Conservation (phyloP, 2,888 invertebrate species). For the Torymus auratus region DNA sequence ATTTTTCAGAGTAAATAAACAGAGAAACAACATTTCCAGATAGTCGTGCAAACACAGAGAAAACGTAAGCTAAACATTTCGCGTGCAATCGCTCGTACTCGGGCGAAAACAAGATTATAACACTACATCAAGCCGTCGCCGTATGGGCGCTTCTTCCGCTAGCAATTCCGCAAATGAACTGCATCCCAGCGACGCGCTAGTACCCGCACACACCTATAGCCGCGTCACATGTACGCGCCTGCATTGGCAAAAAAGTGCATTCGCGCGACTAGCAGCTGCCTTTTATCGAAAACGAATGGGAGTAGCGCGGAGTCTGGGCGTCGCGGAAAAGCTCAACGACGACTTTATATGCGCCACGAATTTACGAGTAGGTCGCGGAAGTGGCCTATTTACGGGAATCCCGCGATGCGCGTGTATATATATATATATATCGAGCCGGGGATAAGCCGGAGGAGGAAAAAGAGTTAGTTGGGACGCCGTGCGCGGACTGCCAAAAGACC, state of each 20-base stretch:
- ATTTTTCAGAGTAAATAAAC: background rate
- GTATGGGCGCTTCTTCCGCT: conserved; percentile 21
- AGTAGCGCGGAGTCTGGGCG: no score
- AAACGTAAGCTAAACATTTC: background rate
- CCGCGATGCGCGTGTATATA: background rate
- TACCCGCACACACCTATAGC: no score
- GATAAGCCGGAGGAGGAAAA: no score
- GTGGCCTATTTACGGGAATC: conserved; percentile 22
- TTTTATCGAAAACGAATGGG: no score
- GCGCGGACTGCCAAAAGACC: no score
- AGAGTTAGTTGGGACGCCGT: no score
- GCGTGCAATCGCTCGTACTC: background rate
- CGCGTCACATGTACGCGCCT: no score
- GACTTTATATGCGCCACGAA: conserved; percentile 23
- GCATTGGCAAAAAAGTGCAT: no score
- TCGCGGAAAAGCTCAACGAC: background rate
- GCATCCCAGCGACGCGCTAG: background rate
- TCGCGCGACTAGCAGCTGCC: no score
- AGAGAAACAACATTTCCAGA: background rate
- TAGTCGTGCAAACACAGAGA: background rate
- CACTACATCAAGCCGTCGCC: conserved; percentile 18
- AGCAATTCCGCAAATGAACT: conserved; percentile 38
- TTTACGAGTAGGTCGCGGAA: conserved; percentile 26
- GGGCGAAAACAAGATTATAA: conserved; percentile 37
- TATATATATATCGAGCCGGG: background rate